Base-by-base conservation (phyloP, 2,888 invertebrate genomes). In the Yponomeuta evonymella region DNA sequence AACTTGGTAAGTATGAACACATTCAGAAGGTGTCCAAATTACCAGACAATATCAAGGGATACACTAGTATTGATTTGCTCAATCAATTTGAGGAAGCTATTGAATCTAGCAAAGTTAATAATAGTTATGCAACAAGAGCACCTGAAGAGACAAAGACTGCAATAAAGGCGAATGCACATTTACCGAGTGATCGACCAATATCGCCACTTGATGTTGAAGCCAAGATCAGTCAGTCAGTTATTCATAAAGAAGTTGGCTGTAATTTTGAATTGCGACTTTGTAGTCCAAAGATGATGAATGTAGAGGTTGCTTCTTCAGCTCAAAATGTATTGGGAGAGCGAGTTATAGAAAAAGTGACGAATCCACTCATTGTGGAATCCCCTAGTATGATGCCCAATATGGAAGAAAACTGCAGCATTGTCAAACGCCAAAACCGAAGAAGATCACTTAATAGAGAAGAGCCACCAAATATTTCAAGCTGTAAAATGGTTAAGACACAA, bases 201-300 rank as follows among this genome's bases (percentile, higher is more conserved):
- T 92, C 92, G 62, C 92, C 92, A 71, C 81, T 92, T 74, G 93
- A 93, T 81, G 93, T 93, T 62, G 93, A 93, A 82, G 83, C 92
- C 67, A 93, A 93, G 83, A 93, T 93, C 76, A 93, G 91, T 76
- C 93, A 93, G 75, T 93, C 93, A 12, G 87, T 93, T 36, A 93
- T 93, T 74, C 92, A 92, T 75, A 93, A 93, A 82, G 93, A 93
- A 77, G 93, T 93, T 70, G 90, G 92, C 48, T 93, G 92, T 77
- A 93, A 93, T 79, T 93, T 92, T 84, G 93, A 93, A 84, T 92
- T 93, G 73, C 91, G 86, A 74, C 93, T 92, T 43, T 93, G 92
- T 75, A 93, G 92, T 80, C 93, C 93, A 70, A 87, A 89, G 85
- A 90, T 91, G 88, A 77, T 91, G 74, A 90, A 89, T 85, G 90